Evolutionary conservation across 1,140 invertebrate genomes (phyloP), one percentile per base, ranked within the genome.

Genomic region (Calephelis nemesis): DNA sequence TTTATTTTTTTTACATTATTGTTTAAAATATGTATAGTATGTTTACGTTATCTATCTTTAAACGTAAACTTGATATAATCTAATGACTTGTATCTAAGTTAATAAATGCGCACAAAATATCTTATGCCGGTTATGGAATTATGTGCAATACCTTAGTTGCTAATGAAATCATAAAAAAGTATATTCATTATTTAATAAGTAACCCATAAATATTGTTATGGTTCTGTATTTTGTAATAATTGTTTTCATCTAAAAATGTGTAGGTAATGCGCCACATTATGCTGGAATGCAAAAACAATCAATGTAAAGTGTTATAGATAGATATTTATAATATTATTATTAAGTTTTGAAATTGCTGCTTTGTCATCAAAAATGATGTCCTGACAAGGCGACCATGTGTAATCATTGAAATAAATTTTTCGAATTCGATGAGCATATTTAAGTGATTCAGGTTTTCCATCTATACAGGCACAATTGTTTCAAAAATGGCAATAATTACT

Each of bases 251-350:
- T 58, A 58, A 58, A 40, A 39, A 11, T 58, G 52, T 30, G 15
- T 58, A 58, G 11, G 54, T 58, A 39, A 39, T 58, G 54, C 39
- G 58, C 58, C 58, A 60, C 58, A 60, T 40, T 60, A 60, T 60
- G 10, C 58, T 60, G 58, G 39, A 60, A 60, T 60, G n/a, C 58
- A 60, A 39, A 60, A 5, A 39, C 11, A n/a, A n/a, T 60, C 12
- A 60, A 60, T 60, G 12, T 60, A 60, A 60, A 7, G 54, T 60
- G 30, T 60, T 39, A 60, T 60, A 60, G 54, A 60, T 60, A 60
- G 39, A 60, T 60, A 60, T 60, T 60, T 60, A 60, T 40, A 40
- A 45, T 45, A 45, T 45, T 60, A 60, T 39, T 60, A 60, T 60
- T 60, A 60, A 60, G 54, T 60, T 58, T 60, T 5, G 39, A 60